phyloP scores from a whole-genome alignment of 2,888 invertebrate genomes.

The Carterocephalus palaemon region DNA sequence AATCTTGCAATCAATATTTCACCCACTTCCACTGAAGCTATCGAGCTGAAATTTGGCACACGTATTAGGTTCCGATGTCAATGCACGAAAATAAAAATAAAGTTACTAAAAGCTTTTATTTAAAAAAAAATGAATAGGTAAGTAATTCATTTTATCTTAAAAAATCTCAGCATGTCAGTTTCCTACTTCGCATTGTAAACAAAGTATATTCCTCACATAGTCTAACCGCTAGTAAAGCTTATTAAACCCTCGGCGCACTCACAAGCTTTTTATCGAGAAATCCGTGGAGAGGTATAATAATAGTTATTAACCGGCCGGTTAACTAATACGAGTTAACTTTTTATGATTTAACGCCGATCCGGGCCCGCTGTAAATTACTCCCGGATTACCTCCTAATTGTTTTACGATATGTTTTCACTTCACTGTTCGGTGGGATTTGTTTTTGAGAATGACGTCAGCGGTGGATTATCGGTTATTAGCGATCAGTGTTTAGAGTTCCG shows the following conservation, averaged over 20 bases:
- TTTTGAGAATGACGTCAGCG: slow-evolving; percentile 9
- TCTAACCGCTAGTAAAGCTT: not conserved
- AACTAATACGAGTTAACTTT: slow-evolving; percentile 71
- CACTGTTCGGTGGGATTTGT: slow-evolving; percentile 30
- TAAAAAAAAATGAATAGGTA: too few relatives aligned
- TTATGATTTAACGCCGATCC: slow-evolving; percentile 75
- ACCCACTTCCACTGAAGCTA: too few relatives aligned
- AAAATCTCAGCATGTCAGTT: too few relatives aligned
- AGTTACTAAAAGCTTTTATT: too few relatives aligned
- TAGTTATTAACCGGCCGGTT: slow-evolving; percentile 72
- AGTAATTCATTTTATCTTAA: too few relatives aligned
- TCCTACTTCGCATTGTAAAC: too few relatives aligned
- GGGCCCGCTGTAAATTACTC: slow-evolving; percentile 59
- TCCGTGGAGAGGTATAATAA: slow-evolving; percentile 71
- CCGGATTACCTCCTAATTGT: slow-evolving; percentile 68
- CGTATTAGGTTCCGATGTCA: too few relatives aligned
- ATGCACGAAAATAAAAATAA: too few relatives aligned
- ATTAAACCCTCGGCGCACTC: not conserved
- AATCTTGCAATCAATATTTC: too few relatives aligned
- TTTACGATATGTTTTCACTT: slow-evolving; percentile 68
- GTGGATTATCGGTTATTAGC: slow-evolving; percentile 1
- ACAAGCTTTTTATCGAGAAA: slow-evolving; percentile 50
- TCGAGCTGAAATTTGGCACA: too few relatives aligned
- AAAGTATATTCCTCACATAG: too few relatives aligned
- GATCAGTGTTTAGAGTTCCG: too few relatives aligned